Evolutionary conservation across 2,888 invertebrate genomes (phyloP).

Genomic region (Cistogaster globosa): DNA sequence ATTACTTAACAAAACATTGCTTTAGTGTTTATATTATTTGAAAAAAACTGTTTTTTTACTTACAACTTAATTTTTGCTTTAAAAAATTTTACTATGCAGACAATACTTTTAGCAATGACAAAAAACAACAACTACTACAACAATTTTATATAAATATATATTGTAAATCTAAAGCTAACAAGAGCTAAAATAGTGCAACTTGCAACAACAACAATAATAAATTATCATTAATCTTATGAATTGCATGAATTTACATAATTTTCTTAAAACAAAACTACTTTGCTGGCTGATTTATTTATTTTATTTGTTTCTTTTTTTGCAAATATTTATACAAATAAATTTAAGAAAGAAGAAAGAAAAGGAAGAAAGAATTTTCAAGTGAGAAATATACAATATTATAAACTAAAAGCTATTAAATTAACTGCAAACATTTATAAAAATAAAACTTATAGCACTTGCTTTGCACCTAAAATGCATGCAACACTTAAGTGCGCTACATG

Average conservation of each 20-base stretch:
- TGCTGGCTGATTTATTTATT: slow-evolving; percentile 13
- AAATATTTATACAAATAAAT: slow-evolving; percentile 42
- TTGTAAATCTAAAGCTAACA: slow-evolving; percentile 52
- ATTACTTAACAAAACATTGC: slow-evolving; percentile 53
- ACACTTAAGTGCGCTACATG: slow-evolving; percentile 12
- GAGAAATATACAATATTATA: slow-evolving; percentile 41
- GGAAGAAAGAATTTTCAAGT: slow-evolving; percentile 1
- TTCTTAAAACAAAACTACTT: slow-evolving; percentile 63
- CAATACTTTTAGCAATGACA: neutral
- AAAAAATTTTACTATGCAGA: neutral
- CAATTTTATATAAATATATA: slow-evolving; percentile 48
- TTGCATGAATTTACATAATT: slow-evolving; percentile 71
- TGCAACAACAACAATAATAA: slow-evolving; percentile 60
- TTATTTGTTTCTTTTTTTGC: slow-evolving; percentile 40
- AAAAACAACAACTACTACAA: slow-evolving; percentile 4
- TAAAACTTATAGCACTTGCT: slow-evolving; percentile 45
- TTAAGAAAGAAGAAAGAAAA: slow-evolving; percentile 17
- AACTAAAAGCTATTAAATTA: slow-evolving; percentile 37
- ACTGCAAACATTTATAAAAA: slow-evolving; percentile 21
- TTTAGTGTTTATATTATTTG: slow-evolving; percentile 52
- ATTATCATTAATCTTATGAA: slow-evolving; percentile 70
- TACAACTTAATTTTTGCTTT: slow-evolving; percentile 69
- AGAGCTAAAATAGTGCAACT: slow-evolving; percentile 57
- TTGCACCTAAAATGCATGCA: slow-evolving; percentile 24
- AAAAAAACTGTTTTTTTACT: neutral